Conservation (phyloP, 2,113 vertebrate genomes). For the Chaetorhynchus papuensis region DNA sequence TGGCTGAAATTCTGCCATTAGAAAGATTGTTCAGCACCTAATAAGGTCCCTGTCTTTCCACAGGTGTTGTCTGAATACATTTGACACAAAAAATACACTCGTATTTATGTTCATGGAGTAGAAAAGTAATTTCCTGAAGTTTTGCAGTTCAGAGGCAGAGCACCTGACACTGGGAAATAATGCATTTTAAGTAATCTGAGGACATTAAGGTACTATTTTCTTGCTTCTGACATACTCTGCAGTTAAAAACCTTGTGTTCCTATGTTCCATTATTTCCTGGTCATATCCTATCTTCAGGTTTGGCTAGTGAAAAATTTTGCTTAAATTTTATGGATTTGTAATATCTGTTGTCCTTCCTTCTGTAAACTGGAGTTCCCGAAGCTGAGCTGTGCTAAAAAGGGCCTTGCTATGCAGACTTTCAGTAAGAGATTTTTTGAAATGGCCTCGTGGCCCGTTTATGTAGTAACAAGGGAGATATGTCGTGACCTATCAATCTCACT, state of each 20-base stretch:
- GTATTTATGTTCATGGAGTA: not conserved
- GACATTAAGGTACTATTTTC: not conserved
- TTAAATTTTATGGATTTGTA: not conserved
- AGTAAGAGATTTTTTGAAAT: constrained; percentile 6
- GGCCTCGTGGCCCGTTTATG: not conserved
- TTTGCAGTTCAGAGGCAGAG: not conserved
- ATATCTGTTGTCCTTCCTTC: not conserved
- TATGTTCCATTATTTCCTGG: not conserved
- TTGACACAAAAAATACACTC: not conserved
- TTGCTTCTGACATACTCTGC: not conserved
- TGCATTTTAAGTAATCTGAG: not conserved
- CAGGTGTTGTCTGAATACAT: not conserved
- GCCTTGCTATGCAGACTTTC: not conserved
- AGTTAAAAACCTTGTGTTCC: not conserved
- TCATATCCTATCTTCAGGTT: not conserved
- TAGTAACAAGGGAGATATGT: not conserved
- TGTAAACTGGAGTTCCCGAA: not conserved
- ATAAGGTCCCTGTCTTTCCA: not conserved
- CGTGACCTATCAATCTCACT: constrained; percentile 9
- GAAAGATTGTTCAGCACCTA: not conserved
- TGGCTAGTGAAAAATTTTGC: not conserved
- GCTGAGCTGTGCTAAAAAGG: not conserved
- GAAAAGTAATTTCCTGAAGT: not conserved
- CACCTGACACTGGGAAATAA: not conserved
- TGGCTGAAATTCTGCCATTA: not conserved